A percentile compares a stretch with the other conserved stretches of the same genome.
These are phyloP conservation scores for Cephus pulcher DNA, from an alignment of 2,888 invertebrate species.

Conservation along the genomic window DNA sequence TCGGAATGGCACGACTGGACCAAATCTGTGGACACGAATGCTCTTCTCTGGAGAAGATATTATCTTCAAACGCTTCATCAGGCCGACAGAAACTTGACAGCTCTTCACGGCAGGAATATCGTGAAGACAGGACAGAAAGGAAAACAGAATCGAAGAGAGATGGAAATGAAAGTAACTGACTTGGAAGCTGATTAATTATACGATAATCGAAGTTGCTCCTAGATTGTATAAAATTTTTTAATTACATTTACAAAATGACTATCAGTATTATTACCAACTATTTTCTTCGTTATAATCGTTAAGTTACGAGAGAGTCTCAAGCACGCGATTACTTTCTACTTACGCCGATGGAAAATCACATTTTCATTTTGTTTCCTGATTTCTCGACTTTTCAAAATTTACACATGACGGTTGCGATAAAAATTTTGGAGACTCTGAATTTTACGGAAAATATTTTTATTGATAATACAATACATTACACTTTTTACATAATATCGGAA, in stretches of 20 bases:
- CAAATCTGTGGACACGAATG: constrained; percentile 39
- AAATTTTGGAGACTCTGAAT: constrained; percentile 35
- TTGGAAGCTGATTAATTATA: too few relatives aligned
- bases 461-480: constrained; percentile 14
- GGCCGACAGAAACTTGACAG: constrained; percentile 43
- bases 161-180: neutral
- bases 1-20: constrained; percentile 46
- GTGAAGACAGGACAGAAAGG: constrained; percentile 39
- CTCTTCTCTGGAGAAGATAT: constrained; percentile 45
- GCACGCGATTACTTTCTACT: too few relatives aligned
- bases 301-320: too few relatives aligned
- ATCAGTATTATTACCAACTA: too few relatives aligned
- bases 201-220: too few relatives aligned
- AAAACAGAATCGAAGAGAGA: constrained; percentile 18
- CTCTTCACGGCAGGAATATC: constrained; percentile 42
- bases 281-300: too few relatives aligned
- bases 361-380: too few relatives aligned
- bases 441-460: constrained; percentile 30
- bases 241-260: too few relatives aligned
- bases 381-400: too few relatives aligned
- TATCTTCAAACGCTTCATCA: constrained; percentile 45
- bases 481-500: neutral
- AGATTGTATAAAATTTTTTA: too few relatives aligned
- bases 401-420: constrained; percentile 22
- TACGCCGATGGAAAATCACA: too few relatives aligned